These are phyloP conservation scores for Rhinogobio ventralis DNA, from an alignment of 2,797 vertebrate species.

Conservation along the genomic window DNA sequence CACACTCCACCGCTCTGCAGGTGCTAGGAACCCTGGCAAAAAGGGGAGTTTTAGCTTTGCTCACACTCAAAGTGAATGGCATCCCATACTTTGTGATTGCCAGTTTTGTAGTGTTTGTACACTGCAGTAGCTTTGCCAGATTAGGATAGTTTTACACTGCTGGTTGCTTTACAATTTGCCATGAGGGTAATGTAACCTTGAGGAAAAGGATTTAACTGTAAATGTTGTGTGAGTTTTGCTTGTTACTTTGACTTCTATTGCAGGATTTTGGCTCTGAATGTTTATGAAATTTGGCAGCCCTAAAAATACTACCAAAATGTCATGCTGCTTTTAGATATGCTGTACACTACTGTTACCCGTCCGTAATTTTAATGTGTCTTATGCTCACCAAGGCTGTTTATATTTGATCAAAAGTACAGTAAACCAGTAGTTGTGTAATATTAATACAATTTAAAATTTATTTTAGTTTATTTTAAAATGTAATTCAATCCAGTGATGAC, in stretches of 20 bases:
- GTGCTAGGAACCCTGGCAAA: slow-evolving; percentile 67
- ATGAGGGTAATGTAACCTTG: background rate
- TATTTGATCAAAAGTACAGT: background rate
- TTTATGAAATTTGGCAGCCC: background rate
- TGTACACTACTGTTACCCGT: background rate
- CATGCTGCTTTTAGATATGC: background rate
- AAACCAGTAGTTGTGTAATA: background rate
- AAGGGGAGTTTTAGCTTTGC: slow-evolving; percentile 38
- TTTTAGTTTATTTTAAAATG: too few relatives aligned
- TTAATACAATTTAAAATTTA: background rate
- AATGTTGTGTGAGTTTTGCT: background rate
- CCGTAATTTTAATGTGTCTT: background rate
- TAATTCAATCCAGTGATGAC: too few relatives aligned
- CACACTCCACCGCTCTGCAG: slow-evolving; percentile 65
- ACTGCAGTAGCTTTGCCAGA: slow-evolving; percentile 33
- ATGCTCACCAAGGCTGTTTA: background rate
- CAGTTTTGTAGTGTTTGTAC: slow-evolving; percentile 34
- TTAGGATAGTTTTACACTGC: slow-evolving; percentile 18
- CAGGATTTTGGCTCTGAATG: slow-evolving; percentile 15
- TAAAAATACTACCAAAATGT: background rate
- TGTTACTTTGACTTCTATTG: slow-evolving; percentile 21
- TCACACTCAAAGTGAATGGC: slow-evolving; percentile 32
- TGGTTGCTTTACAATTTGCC: slow-evolving; percentile 16
- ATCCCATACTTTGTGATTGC: slow-evolving; percentile 31
- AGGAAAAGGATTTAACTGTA: slow-evolving; percentile 3